Evolutionary conservation across 2,113 vertebrate species (phyloP).

Genomic region (Lanius ludovicianus): DNA sequence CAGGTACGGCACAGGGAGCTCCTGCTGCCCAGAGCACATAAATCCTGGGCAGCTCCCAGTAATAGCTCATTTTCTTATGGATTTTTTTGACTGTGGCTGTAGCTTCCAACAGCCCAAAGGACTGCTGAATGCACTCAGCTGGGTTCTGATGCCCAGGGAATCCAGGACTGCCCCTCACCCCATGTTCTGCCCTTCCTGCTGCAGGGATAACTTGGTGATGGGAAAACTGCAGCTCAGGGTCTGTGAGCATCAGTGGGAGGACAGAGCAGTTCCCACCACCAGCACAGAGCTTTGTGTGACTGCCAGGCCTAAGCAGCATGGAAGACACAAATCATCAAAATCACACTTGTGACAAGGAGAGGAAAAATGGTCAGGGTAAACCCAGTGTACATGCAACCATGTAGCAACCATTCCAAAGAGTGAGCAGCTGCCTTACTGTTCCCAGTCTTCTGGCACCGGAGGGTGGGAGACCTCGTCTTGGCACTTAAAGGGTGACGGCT

Average conservation of each 20-base stretch:
- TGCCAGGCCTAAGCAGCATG: rapidly evolving
- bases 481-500: not conserved
- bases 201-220: not conserved
- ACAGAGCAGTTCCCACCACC: not conserved
- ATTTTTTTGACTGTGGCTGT: not conserved
- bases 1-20: not conserved
- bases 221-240: not conserved
- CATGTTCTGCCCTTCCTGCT: not conserved
- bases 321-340: not conserved
- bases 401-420: rapidly evolving
- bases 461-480: not conserved
- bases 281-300: not conserved
- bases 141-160: not conserved
- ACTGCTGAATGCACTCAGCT: not conserved
- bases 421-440: conserved; percentile 48
- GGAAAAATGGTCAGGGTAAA: rapidly evolving
- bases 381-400: not conserved
- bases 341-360: not conserved
- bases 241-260: not conserved
- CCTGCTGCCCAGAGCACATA: not conserved
- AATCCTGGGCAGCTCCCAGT: not conserved
- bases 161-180: not conserved
- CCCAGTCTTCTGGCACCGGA: not conserved
- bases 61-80: not conserved
- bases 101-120: not conserved